Percentiles rank a stretch among this genome's conserved stretches.
phyloP scores from a whole-genome alignment of 2,797 vertebrate genomes.

The Selene dorsalis region DNA sequence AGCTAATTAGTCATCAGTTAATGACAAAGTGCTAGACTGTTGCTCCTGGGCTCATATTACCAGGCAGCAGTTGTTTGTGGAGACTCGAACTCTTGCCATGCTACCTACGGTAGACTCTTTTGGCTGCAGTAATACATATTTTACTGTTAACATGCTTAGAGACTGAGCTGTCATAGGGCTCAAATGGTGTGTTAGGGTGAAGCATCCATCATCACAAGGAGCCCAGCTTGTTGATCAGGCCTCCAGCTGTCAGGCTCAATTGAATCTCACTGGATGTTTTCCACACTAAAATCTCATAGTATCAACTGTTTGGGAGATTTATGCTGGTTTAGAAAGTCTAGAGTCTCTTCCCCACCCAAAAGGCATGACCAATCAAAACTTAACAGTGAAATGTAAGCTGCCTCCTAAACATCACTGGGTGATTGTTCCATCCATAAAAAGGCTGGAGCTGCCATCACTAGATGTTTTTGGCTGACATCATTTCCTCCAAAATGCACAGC shows the following conservation, averaged over 20 bases:
- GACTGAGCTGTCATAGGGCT: constrained; percentile 33
- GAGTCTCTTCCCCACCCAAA: constrained; percentile 28
- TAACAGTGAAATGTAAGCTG: constrained; percentile 45
- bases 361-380: constrained; percentile 31
- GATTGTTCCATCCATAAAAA: constrained; percentile 39
- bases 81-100: constrained; percentile 52
- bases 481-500: background rate
- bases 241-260: constrained; percentile 50
- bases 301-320: constrained; percentile 39
- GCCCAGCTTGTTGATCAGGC: constrained; percentile 45
- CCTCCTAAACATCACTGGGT: constrained; percentile 23
- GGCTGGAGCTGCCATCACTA: background rate
- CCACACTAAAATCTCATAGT: constrained; percentile 38
- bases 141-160: constrained; percentile 51
- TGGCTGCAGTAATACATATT: constrained; percentile 62
- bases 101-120: constrained; percentile 48
- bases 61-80: constrained; percentile 67
- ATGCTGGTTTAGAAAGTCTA: constrained; percentile 27
- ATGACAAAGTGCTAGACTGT: constrained; percentile 56
- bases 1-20: constrained; percentile 67
- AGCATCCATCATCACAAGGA: constrained; percentile 54
- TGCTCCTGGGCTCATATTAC: constrained; percentile 52
- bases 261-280: constrained; percentile 47
- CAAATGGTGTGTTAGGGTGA: constrained; percentile 38
- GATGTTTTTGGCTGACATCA: constrained; percentile 37